A percentile compares a stretch with the other conserved stretches of the same genome.
Conservation (phyloP, 1,140 invertebrate genomes). For the Eriosoma lanigerum region DNA sequence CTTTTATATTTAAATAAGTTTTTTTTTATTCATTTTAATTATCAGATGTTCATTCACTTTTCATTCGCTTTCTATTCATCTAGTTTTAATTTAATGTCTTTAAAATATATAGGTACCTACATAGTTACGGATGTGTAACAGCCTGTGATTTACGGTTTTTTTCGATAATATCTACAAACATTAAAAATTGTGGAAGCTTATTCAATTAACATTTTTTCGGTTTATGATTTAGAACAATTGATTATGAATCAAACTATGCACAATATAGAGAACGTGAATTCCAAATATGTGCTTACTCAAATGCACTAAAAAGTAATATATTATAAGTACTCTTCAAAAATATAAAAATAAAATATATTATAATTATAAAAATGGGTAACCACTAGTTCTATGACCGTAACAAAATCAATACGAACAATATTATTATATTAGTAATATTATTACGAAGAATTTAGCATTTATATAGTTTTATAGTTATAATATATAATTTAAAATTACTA, state of each 20-base stretch:
- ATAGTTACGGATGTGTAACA: slow-evolving; percentile 12
- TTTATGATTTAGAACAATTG: not conserved
- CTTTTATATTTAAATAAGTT: slow-evolving; percentile 49
- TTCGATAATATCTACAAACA: not conserved
- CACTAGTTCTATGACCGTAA: no score
- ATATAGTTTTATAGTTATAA: no score
- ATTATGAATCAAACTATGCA: not conserved
- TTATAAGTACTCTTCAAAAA: no score
- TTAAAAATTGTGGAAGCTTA: slow-evolving; percentile 10
- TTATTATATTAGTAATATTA: no score
- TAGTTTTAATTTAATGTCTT: slow-evolving; percentile 43
- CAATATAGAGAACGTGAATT: no score
- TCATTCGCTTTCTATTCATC: not conserved
- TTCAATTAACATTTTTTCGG: slow-evolving; percentile 23
- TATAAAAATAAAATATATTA: not conserved
- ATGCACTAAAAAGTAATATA: no score
- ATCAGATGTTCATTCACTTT: slow-evolving; percentile 38
- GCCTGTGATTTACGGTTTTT: slow-evolving; percentile 20
- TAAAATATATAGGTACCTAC: slow-evolving; percentile 8
- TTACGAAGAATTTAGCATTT: no score
- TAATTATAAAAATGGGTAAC: no score
- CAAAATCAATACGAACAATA: no score
- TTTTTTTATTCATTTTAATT: slow-evolving; percentile 51
- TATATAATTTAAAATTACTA: no score
- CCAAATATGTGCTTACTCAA: no score